phyloP scores from a whole-genome alignment of 2,888 invertebrate genomes.

The Cosmorhoe ocellata region DNA sequence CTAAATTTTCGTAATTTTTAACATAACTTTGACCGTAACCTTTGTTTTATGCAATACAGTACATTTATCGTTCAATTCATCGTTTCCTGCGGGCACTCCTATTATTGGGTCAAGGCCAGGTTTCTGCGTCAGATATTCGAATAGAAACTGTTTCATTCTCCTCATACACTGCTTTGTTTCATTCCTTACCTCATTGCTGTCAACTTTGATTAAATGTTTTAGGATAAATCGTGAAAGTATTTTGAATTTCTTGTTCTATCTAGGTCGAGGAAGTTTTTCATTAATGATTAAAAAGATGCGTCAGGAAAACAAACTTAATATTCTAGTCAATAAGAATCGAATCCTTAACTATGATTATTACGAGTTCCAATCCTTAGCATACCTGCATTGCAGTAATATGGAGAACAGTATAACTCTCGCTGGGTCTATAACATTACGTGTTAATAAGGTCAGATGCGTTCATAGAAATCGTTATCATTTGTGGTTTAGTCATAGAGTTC shows the following conservation, averaged over 20 bases:
- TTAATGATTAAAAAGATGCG: too few species aligned
- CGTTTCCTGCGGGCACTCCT: conserved; percentile 27
- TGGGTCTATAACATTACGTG: too few species aligned
- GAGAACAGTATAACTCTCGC: too few species aligned
- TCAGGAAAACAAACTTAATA: too few species aligned
- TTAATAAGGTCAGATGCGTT: background rate
- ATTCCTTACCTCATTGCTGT: background rate
- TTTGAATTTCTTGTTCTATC: too few species aligned
- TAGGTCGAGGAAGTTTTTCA: too few species aligned
- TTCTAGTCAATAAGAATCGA: too few species aligned
- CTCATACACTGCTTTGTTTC: conserved; percentile 21
- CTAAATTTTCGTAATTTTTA: background rate
- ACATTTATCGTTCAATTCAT: conserved; percentile 17
- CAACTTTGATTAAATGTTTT: too few species aligned
- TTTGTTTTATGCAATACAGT: conserved; percentile 6
- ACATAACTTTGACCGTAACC: conserved; percentile 18
- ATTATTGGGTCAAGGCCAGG: conserved; percentile 30
- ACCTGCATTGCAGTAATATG: too few species aligned
- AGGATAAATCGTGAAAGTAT: too few species aligned
- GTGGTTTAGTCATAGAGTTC: background rate
- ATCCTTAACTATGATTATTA: too few species aligned
- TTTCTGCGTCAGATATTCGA: conserved; percentile 23
- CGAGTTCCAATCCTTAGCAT: too few species aligned
- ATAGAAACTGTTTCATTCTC: conserved; percentile 26
- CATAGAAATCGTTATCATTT: background rate